Evolutionary conservation across 2,113 vertebrate genomes (phyloP).

Genomic region (Scopus umbretta): DNA sequence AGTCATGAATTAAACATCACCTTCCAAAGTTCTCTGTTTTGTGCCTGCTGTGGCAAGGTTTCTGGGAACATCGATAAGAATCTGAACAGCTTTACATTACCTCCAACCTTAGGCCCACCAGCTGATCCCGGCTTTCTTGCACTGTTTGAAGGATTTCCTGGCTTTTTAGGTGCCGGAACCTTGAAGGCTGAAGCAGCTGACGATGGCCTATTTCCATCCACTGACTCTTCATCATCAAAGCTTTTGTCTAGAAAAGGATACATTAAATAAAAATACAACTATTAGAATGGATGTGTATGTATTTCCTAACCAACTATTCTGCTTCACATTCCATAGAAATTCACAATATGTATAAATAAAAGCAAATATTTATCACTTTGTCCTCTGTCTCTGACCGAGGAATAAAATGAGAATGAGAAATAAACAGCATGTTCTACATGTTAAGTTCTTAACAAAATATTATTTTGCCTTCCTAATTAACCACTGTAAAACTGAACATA

Average conservation of each 20-base stretch:
- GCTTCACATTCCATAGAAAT: background rate
- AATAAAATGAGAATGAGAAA: constrained; percentile 7
- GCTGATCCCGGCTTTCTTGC: constrained; percentile 85
- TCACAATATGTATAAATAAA: constrained; percentile 24
- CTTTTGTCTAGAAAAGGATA: constrained; percentile 84
- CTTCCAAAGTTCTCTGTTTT: constrained; percentile 42
- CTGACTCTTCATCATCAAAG: constrained; percentile 96
- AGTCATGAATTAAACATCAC: constrained; percentile 73
- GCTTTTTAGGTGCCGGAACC: constrained; percentile 91
- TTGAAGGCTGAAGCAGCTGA: constrained; percentile 90
- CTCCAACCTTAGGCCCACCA: constrained; percentile 83
- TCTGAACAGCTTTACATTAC: constrained; percentile 70
- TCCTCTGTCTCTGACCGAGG: background rate
- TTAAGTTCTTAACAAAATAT: background rate
- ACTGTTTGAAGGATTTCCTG: constrained; percentile 82
- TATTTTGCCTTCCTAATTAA: background rate
- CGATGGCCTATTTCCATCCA: constrained; percentile 92
- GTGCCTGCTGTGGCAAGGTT: background rate
- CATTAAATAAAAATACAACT: constrained; percentile 14
- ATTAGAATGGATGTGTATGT: background rate
- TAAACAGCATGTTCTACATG: background rate
- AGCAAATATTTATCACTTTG: constrained; percentile 46
- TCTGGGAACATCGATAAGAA: constrained; percentile 11
- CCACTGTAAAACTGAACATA: background rate
- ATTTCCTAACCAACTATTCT: background rate